Evolutionary conservation across 2,113 vertebrate species (phyloP).

Genomic region (Ictalurus furcatus): DNA sequence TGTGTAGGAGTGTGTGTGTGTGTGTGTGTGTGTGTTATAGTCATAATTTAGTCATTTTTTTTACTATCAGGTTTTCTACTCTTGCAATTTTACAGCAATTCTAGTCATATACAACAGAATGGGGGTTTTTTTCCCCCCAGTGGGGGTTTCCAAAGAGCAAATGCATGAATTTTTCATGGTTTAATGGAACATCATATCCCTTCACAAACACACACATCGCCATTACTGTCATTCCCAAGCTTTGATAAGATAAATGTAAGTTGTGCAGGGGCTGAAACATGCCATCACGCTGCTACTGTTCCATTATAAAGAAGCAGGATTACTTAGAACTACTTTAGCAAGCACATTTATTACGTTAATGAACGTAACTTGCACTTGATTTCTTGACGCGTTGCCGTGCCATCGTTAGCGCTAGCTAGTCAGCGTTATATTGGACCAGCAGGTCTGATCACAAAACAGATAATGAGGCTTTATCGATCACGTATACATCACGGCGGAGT

Average conservation of each 20-base stretch:
- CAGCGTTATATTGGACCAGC: background rate
- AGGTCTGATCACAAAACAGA: background rate
- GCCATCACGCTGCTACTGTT: background rate
- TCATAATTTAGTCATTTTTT: slow-evolving; percentile 4
- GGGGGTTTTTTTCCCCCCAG: too few species aligned
- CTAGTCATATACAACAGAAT: background rate
- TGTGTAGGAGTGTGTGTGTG: background rate
- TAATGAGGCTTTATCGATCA: too few species aligned
- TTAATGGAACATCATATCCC: background rate
- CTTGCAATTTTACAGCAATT: background rate
- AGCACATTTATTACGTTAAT: background rate
- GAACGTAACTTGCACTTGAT: background rate
- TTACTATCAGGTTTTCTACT: background rate
- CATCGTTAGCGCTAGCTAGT: background rate
- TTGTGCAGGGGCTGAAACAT: background rate
- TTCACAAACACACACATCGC: background rate
- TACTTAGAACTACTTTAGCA: background rate
- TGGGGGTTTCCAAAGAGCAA: background rate
- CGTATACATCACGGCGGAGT: too few species aligned
- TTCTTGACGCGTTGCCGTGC: background rate
- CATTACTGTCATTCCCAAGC: background rate
- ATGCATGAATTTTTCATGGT: slow-evolving; percentile 5
- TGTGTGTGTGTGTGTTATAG: background rate
- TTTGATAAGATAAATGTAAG: slow-evolving; percentile 12
- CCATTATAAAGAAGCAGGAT: background rate